phyloP scores from a whole-genome alignment of 2,888 invertebrate species.

The Noctua janthina region DNA sequence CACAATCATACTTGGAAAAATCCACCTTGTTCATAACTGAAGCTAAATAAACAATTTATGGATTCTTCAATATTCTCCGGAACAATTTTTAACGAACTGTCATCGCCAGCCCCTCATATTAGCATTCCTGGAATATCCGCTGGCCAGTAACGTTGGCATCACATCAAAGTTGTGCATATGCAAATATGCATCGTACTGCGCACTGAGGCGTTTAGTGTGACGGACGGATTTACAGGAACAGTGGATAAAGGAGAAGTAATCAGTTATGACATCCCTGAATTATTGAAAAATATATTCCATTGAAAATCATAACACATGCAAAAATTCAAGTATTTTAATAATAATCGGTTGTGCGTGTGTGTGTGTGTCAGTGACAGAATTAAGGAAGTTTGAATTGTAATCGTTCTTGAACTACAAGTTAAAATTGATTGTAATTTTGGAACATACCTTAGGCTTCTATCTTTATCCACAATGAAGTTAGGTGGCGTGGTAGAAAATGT shows the following conservation, averaged over 20 bases:
- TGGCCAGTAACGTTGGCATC: constrained; percentile 33
- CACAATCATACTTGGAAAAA: not conserved
- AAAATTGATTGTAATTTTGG: no score
- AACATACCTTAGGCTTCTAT: no score
- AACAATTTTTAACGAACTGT: constrained; percentile 20
- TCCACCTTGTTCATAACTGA: not conserved
- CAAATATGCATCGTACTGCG: constrained; percentile 28
- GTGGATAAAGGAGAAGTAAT: not conserved
- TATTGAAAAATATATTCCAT: not conserved
- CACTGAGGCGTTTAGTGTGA: constrained; percentile 16
- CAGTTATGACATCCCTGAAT: not conserved
- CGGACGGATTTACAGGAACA: constrained; percentile 10
- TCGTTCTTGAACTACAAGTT: no score
- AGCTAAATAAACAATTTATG: not conserved
- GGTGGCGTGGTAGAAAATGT: not conserved
- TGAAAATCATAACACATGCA: not conserved
- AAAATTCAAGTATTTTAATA: not conserved
- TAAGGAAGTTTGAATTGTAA: not conserved
- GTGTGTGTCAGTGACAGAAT: not conserved
- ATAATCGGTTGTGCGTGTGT: not conserved
- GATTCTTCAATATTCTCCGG: not conserved
- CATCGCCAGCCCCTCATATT: constrained; percentile 28
- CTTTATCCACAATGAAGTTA: not conserved
- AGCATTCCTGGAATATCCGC: constrained; percentile 48
- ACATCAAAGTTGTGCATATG: constrained; percentile 50